Percentiles rank a stretch among this genome's conserved stretches.
phyloP scores from a whole-genome alignment of 2,113 vertebrate species.

The Psettodes erumei region DNA sequence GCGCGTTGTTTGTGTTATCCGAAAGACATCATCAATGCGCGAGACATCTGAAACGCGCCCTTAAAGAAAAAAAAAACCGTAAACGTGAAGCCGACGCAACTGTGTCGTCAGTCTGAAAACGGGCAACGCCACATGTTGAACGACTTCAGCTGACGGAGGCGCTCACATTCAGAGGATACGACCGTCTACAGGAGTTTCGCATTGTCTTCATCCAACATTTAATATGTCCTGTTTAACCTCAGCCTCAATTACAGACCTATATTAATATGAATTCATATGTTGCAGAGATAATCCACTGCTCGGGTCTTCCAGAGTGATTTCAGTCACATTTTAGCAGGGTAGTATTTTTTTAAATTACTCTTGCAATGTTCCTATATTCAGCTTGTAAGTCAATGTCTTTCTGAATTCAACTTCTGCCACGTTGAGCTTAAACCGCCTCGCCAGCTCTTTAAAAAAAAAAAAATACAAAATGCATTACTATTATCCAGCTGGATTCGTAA shows the following conservation, averaged over 20 bases:
- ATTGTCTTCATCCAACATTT: too few relatives aligned
- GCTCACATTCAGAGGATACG: too few relatives aligned
- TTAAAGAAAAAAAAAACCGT: neutral
- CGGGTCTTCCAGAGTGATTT: too few relatives aligned
- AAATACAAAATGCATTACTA: neutral
- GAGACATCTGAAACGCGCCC: neutral
- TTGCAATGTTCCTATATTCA: neutral
- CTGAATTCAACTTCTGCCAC: neutral
- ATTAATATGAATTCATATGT: too few relatives aligned
- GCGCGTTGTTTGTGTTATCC: too few relatives aligned
- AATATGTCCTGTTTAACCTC: too few relatives aligned
- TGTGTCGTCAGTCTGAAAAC: neutral
- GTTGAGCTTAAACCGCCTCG: neutral
- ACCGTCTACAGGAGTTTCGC: neutral
- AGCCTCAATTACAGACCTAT: neutral
- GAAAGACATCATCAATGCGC: neutral
- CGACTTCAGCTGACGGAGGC: neutral
- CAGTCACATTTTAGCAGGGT: neutral
- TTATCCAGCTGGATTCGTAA: neutral
- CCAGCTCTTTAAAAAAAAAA: too few relatives aligned
- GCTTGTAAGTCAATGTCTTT: neutral
- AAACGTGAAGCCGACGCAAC: too few relatives aligned
- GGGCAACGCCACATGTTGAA: neutral
- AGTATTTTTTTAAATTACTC: neutral
- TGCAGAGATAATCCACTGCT: too few relatives aligned